Percentiles rank a stretch among this genome's conserved stretches.
Evolutionary conservation across 1,140 invertebrate species (phyloP).

Genomic region (Thrips palmi): DNA sequence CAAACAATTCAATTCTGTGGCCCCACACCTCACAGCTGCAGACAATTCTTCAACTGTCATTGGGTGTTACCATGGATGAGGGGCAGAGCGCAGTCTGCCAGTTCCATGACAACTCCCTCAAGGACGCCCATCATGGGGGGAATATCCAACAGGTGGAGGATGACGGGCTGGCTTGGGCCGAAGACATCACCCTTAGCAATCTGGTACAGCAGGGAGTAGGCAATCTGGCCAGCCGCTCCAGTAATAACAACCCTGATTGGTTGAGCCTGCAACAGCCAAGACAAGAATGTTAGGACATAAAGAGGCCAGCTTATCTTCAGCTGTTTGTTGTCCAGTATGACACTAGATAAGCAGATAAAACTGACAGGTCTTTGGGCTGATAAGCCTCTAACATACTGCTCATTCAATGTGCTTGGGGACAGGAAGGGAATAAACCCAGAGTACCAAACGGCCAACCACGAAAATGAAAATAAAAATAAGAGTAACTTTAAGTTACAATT

Average conservation of each 20-base stretch:
- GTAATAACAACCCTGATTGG: conserved; percentile 89
- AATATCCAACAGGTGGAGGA: conserved; percentile 88
- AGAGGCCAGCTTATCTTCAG: too few relatives aligned
- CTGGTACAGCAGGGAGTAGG: conserved; percentile 87
- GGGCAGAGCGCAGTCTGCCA: conserved; percentile 91
- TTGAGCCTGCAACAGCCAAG: conserved; percentile 33
- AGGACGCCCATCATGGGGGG: conserved; percentile 85
- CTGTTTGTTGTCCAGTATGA: too few relatives aligned
- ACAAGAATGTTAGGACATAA: too few relatives aligned
- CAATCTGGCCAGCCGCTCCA: conserved; percentile 96
- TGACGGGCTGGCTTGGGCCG: conserved; percentile 73
- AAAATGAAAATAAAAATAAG: too few relatives aligned
- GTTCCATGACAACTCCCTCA: conserved; percentile 93
- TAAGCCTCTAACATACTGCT: too few relatives aligned
- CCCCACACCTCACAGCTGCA: neutral
- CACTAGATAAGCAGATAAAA: too few relatives aligned
- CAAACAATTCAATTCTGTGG: neutral
- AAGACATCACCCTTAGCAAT: conserved; percentile 94
- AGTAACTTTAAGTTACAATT: too few relatives aligned
- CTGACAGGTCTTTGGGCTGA: too few relatives aligned
- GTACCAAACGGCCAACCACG: too few relatives aligned
- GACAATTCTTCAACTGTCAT: neutral
- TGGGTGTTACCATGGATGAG: conserved; percentile 39
- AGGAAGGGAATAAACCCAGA: too few relatives aligned
- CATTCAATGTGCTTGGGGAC: too few relatives aligned